These are phyloP conservation scores for Heteronetta atricapilla DNA, from an alignment of 2,113 vertebrate genomes.

Conservation along the genomic window DNA sequence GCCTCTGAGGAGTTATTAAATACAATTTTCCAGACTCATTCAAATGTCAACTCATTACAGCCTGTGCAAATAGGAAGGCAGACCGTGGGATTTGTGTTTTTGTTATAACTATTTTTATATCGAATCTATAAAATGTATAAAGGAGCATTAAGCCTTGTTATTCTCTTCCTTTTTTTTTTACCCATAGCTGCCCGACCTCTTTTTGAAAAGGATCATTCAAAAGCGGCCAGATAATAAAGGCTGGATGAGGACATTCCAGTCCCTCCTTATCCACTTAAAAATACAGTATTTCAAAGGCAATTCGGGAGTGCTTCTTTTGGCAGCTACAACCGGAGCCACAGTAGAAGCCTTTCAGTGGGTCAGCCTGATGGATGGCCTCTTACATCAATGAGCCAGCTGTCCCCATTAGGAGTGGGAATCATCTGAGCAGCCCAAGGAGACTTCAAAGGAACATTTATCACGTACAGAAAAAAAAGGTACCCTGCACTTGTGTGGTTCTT, in stretches of 20 bases:
- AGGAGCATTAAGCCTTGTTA: not conserved
- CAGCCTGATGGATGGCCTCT: conserved; percentile 47
- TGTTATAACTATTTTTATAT: conserved; percentile 30
- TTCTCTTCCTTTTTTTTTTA: not conserved
- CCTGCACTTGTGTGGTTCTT: not conserved
- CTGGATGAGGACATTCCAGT: conserved; percentile 50
- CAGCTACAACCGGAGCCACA: conserved; percentile 23
- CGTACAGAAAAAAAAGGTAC: not conserved
- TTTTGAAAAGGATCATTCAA: conserved; percentile 59
- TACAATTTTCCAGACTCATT: conserved; percentile 40
- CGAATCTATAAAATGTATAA: conserved; percentile 37
- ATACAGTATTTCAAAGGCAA: conserved; percentile 52
- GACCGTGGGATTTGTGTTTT: not conserved
- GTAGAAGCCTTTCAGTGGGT: conserved; percentile 54
- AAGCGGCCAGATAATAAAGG: conserved; percentile 46
- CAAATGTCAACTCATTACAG: conserved; percentile 24
- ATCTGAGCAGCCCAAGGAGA: not conserved
- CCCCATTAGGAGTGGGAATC: conserved; percentile 23
- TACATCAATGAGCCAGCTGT: conserved; percentile 32
- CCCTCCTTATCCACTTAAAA: conserved; percentile 62
- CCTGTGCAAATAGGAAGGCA: not conserved
- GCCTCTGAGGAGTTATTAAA: conserved; percentile 38
- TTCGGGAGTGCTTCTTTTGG: conserved; percentile 60
- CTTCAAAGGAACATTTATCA: conserved; percentile 8
- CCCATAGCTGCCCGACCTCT: not conserved